Percentiles rank a stretch among this genome's conserved stretches.
phyloP scores from a whole-genome alignment of 1,140 invertebrate species.

The Pseudomyrmex sp. region DNA sequence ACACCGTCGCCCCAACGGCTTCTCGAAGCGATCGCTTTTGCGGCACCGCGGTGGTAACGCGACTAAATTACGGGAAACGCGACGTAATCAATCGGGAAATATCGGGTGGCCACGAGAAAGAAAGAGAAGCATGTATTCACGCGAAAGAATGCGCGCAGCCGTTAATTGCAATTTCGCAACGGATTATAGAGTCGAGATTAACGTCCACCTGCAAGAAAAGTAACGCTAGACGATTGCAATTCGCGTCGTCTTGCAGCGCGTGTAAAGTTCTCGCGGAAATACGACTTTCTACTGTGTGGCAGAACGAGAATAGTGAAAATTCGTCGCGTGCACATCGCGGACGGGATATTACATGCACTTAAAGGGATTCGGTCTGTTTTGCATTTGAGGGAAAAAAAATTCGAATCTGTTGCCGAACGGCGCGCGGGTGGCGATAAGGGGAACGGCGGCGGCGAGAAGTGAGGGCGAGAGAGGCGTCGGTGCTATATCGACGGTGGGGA shows the following conservation, averaged over 20 bases:
- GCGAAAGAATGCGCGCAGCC: background rate
- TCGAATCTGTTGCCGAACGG: conserved; percentile 44
- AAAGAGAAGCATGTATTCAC: background rate
- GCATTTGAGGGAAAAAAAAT: conserved; percentile 62
- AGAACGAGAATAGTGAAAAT: background rate
- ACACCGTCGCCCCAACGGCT: conserved; percentile 24
- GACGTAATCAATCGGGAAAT: conserved; percentile 43
- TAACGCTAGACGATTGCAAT: background rate
- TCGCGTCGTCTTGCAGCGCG: background rate
- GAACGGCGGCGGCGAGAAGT: background rate
- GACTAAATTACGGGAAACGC: conserved; percentile 40
- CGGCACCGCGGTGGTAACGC: conserved; percentile 23
- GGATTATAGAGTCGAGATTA: background rate
- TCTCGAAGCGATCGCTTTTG: conserved; percentile 17
- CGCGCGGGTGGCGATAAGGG: background rate
- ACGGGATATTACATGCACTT: conserved; percentile 10
- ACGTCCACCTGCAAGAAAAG: background rate
- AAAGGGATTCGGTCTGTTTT: conserved; percentile 44
- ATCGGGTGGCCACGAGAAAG: background rate
- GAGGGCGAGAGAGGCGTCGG: conserved; percentile 53
- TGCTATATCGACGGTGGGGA: conserved; percentile 17
- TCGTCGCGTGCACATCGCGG: conserved; percentile 27
- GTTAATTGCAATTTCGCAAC: background rate
- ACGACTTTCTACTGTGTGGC: background rate
- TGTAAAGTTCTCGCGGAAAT: background rate